phyloP scores from a whole-genome alignment of 2,888 invertebrate genomes.

The Arctia plantaginis region DNA sequence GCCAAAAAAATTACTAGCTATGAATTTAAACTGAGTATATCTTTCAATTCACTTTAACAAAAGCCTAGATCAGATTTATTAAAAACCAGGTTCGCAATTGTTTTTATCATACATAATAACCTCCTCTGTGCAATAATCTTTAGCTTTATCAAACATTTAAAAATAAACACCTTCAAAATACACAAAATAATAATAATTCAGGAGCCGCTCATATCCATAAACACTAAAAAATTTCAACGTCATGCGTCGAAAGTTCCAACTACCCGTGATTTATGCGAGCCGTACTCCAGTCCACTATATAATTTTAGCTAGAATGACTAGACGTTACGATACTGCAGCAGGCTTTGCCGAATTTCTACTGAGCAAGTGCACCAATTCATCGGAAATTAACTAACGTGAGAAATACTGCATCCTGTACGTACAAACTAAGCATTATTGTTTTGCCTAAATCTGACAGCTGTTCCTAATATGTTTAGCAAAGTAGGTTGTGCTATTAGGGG shows the following conservation, averaged over 20 bases:
- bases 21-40: not conserved
- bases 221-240: conserved; percentile 15
- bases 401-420: conserved; percentile 66
- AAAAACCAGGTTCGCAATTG: not conserved
- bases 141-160: not conserved
- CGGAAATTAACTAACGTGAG: conserved; percentile 78
- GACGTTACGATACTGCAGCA: conserved; percentile 41
- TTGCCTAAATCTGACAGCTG: conserved; percentile 78
- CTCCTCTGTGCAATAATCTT: not conserved
- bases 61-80: not conserved
- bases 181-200: conserved; percentile 3
- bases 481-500: conserved; percentile 35
- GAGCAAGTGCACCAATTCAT: conserved; percentile 71
- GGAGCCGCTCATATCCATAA: conserved; percentile 2
- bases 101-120: not conserved
- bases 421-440: conserved; percentile 71
- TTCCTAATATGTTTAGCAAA: conserved; percentile 65
- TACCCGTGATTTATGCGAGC: conserved; percentile 37
- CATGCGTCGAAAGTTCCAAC: conserved; percentile 19
- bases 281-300: conserved; percentile 22
- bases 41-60: not conserved
- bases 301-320: conserved; percentile 39
- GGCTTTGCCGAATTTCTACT: conserved; percentile 51
- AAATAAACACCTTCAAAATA: not conserved
- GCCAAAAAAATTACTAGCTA: not conserved